These are phyloP conservation scores for Zaprionus inermis DNA, from an alignment of 1,140 invertebrate genomes.

Conservation along the genomic window DNA sequence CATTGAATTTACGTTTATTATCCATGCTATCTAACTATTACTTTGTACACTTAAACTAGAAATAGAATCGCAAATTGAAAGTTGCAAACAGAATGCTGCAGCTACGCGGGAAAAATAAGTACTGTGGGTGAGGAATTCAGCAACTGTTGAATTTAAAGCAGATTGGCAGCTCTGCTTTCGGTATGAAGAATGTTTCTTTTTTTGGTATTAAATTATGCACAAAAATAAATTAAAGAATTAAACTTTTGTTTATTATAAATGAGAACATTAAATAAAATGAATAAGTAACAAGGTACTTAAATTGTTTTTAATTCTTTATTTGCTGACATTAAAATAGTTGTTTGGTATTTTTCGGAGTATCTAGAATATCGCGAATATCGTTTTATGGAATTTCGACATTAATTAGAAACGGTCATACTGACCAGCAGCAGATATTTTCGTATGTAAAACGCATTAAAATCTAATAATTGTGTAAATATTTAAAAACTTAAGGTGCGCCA, in stretches of 20 bases:
- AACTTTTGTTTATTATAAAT: not conserved
- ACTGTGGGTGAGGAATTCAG: constrained; percentile 6
- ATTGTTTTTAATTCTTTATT: not conserved
- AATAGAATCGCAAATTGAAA: constrained; percentile 32
- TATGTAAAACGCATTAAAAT: constrained; percentile 72
- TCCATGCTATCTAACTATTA: constrained; percentile 49
- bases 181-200: not conserved
- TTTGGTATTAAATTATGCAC: not conserved
- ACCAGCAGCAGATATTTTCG: constrained; percentile 52
- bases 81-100: constrained; percentile 53
- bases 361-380: not conserved
- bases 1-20: constrained; percentile 62
- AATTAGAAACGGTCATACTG: constrained; percentile 31
- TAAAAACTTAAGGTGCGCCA: constrained; percentile 19
- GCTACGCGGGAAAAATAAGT: constrained; percentile 40
- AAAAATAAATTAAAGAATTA: not conserved
- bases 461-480: constrained; percentile 45
- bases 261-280: not conserved
- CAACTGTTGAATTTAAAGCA: constrained; percentile 24
- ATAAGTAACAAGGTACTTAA: not conserved
- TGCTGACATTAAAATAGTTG: not conserved
- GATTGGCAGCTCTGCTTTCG: constrained; percentile 16
- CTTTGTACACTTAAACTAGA: not conserved
- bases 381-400: constrained; percentile 21
- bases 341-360: not conserved